These are phyloP conservation scores for Ondatra zibethicus DNA, from an alignment of 2,113 vertebrate species.

Conservation along the genomic window DNA sequence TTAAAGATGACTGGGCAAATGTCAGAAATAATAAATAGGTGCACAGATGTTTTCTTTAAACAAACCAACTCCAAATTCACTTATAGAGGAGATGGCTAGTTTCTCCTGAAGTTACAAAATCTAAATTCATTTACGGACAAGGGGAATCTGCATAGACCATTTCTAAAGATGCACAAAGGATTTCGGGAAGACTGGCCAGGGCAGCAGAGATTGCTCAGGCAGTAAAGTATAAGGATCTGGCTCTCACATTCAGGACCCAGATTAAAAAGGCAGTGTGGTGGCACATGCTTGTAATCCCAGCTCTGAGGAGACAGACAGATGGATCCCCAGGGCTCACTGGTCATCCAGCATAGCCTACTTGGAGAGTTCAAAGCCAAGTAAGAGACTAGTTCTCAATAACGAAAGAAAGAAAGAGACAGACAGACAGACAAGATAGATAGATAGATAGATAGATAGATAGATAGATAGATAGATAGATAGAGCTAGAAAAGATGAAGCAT, in stretches of 20 bases:
- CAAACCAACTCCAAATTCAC: neutral
- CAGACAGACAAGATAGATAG: no score
- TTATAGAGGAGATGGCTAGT: neutral
- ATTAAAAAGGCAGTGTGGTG: neutral
- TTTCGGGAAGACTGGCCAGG: neutral
- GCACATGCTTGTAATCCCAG: neutral
- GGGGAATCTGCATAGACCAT: neutral
- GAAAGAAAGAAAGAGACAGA: rapidly evolving
- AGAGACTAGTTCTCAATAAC: neutral
- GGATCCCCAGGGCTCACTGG: neutral
- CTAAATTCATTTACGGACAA: neutral
- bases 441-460: no score
- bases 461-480: no score
- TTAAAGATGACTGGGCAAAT: constrained; percentile 6
- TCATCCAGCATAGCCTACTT: neutral
- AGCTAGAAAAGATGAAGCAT: neutral
- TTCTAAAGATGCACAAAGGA: neutral
- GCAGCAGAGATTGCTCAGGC: neutral
- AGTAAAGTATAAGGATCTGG: neutral
- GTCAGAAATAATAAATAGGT: neutral
- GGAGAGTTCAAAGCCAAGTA: neutral
- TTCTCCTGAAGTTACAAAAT: constrained; percentile 4
- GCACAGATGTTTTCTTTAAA: neutral
- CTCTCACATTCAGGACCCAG: neutral
- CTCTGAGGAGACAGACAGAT: neutral